Evolutionary conservation across 2,888 invertebrate species (phyloP).

Genomic region (Pelosia muscerda): DNA sequence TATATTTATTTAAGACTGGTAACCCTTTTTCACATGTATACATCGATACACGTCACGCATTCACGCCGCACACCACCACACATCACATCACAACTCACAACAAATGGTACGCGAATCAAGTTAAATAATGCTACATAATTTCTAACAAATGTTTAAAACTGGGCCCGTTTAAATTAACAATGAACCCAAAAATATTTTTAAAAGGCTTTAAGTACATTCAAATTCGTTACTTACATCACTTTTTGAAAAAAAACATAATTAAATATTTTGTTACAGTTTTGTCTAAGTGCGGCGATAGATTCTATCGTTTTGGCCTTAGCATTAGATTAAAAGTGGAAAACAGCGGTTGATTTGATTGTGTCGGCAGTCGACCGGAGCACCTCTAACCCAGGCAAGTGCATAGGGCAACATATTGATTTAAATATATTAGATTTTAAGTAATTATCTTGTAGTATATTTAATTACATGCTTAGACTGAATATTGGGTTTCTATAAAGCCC

Average conservation of each 20-base stretch:
- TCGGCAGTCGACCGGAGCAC: slow-evolving; percentile 27
- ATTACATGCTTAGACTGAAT: background rate
- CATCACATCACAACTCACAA: background rate
- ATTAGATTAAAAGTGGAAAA: slow-evolving; percentile 46
- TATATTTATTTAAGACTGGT: background rate
- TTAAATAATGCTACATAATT: background rate
- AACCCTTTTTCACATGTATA: background rate
- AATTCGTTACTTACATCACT: slow-evolving; percentile 16
- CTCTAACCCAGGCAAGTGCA: slow-evolving; percentile 48
- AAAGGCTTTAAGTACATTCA: slow-evolving; percentile 14
- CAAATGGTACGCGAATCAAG: background rate
- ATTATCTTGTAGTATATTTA: background rate
- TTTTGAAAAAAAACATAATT: slow-evolving; percentile 25
- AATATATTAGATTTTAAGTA: background rate
- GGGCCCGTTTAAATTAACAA: slow-evolving; percentile 37
- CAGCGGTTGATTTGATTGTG: slow-evolving; percentile 58
- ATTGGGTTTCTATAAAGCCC: background rate
- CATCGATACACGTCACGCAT: background rate
- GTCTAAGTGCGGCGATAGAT: slow-evolving; percentile 24
- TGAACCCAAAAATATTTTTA: slow-evolving; percentile 28
- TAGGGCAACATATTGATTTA: slow-evolving; percentile 4
- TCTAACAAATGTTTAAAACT: background rate
- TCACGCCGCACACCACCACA: background rate
- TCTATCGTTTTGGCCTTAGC: slow-evolving; percentile 54
- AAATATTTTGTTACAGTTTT: slow-evolving; percentile 13